These are phyloP conservation scores for Isaurus tuberculatus DNA, from an alignment of 92 coral and sea anemone species.

Conservation along the genomic window DNA sequence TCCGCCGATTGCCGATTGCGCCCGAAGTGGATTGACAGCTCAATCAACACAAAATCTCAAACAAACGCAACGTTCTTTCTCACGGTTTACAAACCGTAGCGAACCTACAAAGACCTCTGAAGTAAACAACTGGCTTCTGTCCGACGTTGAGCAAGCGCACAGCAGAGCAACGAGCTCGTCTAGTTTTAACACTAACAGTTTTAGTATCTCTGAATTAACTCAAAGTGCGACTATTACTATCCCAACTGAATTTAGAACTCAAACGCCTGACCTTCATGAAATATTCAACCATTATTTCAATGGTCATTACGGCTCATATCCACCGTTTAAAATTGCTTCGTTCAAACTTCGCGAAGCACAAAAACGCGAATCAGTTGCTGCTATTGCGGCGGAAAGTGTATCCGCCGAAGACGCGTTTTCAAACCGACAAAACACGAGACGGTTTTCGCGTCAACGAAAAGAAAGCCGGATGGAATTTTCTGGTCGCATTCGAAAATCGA, in stretches of 20 bases:
- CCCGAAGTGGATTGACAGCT: neutral
- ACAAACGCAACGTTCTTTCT: slow-evolving; percentile 52
- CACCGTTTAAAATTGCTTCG: slow-evolving; percentile 58
- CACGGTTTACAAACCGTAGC: slow-evolving; percentile 72
- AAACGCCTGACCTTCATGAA: slow-evolving; percentile 81
- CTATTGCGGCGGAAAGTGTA: neutral
- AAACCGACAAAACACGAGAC: neutral
- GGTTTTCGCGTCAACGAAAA: neutral
- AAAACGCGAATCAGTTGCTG: slow-evolving; percentile 21
- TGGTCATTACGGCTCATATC: slow-evolving; percentile 30
- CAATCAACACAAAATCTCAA: neutral
- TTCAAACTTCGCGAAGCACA: slow-evolving; percentile 26
- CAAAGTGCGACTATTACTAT: slow-evolving; percentile 43
- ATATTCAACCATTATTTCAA: slow-evolving; percentile 75
- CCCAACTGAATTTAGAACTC: slow-evolving; percentile 70
- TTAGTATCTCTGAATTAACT: slow-evolving; percentile 30
- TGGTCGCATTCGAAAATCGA: slow-evolving; percentile 30
- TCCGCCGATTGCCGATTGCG: slow-evolving; percentile 20
- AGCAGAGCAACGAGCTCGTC: slow-evolving; percentile 49
- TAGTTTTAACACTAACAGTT: slow-evolving; percentile 44
- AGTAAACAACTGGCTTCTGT: slow-evolving; percentile 33
- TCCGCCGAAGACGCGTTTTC: neutral
- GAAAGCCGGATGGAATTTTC: neutral
- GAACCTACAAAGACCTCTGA: slow-evolving; percentile 57
- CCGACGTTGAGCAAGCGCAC: slow-evolving; percentile 10